Conservation (phyloP, 2,113 vertebrate species). For the Entomyzon cyanotis region DNA sequence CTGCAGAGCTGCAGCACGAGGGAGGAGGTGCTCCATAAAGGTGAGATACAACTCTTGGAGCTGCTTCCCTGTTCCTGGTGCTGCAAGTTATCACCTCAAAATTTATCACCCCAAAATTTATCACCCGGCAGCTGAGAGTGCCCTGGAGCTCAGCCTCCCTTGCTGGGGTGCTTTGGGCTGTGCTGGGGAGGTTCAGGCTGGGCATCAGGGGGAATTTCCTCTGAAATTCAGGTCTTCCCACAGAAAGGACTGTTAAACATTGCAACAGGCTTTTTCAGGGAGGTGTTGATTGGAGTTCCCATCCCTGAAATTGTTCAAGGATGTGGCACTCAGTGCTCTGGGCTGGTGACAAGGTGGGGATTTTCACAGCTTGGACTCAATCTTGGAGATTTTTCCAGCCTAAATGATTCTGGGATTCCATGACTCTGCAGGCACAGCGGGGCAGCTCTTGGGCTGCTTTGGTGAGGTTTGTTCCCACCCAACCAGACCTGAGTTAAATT, state of each 20-base stretch:
- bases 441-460: neutral
- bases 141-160: neutral
- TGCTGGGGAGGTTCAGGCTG: neutral
- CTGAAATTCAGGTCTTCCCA: neutral
- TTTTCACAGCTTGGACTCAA: neutral
- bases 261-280: neutral
- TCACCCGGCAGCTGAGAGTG: accelerated
- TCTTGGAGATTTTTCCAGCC: neutral
- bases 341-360: neutral
- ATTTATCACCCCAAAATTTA: neutral
- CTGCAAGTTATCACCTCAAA: neutral
- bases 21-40: neutral
- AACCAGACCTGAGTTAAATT: neutral
- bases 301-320: neutral
- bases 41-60: neutral
- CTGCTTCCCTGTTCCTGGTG: accelerated
- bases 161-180: neutral
- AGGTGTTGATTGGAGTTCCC: neutral
- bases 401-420: neutral
- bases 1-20: neutral
- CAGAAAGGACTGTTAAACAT: neutral
- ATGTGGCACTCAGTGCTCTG: neutral
- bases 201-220: neutral
- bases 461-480: neutral
- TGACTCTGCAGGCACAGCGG: neutral